These are phyloP conservation scores for Syngnathus floridae DNA, from an alignment of 2,113 vertebrate species.

Conservation along the genomic window DNA sequence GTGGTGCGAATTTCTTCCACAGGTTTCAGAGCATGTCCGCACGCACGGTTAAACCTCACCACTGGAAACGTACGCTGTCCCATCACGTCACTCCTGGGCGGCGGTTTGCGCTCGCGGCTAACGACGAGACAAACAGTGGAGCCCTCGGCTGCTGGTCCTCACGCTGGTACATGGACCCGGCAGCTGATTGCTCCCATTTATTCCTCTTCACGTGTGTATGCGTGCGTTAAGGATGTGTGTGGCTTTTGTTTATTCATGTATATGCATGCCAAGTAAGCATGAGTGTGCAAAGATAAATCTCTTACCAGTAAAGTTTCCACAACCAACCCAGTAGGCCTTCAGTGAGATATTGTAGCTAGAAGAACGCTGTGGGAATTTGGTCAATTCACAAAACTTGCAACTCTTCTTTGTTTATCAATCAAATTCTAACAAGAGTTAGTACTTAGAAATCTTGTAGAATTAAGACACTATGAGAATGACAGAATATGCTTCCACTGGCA, in stretches of 20 bases:
- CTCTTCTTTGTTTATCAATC: conserved; percentile 32
- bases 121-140: conserved; percentile 44
- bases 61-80: conserved; percentile 68
- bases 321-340: conserved; percentile 37
- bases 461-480: too few species aligned
- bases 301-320: conserved; percentile 46
- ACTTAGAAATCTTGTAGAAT: background rate
- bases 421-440: background rate
- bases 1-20: conserved; percentile 62
- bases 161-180: conserved; percentile 13
- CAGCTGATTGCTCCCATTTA: conserved; percentile 24
- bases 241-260: conserved; percentile 19
- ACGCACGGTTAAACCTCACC: conserved; percentile 54
- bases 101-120: conserved; percentile 54
- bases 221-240: conserved; percentile 23
- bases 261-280: conserved; percentile 34
- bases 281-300: conserved; percentile 58
- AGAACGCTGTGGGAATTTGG: conserved; percentile 43
- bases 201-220: conserved; percentile 25
- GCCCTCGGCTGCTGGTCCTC: conserved; percentile 18
- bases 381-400: conserved; percentile 43
- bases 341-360: conserved; percentile 69
- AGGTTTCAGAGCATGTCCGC: conserved; percentile 56
- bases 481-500: too few species aligned
- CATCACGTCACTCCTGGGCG: conserved; percentile 53